Percentiles rank a stretch among this genome's conserved stretches.
Conservation (phyloP, 1,140 invertebrate genomes). For the Onthophagus taurus region DNA sequence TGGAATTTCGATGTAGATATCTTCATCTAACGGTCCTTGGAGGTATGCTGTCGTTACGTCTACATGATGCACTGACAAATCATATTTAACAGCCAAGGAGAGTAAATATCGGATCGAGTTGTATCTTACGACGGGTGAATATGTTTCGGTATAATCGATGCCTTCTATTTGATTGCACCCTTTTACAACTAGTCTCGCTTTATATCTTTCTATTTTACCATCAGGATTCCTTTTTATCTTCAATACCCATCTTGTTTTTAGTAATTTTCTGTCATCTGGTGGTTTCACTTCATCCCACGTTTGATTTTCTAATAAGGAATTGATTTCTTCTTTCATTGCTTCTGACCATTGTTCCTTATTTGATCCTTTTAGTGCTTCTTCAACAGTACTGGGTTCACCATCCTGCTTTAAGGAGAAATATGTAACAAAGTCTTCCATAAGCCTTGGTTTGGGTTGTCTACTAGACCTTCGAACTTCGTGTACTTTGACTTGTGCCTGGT, state of each 20-base stretch:
- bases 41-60: not conserved
- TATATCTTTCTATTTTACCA: conserved; percentile 30
- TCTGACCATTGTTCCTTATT: conserved; percentile 26
- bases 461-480: too few relatives aligned
- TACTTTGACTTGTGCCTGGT: too few relatives aligned
- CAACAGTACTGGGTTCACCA: conserved; percentile 2
- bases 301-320: conserved; percentile 17
- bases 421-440: too few relatives aligned
- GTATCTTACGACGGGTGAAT: conserved; percentile 31
- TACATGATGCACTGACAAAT: not conserved
- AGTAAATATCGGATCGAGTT: conserved; percentile 27
- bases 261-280: conserved; percentile 16
- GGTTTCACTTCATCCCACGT: conserved; percentile 21
- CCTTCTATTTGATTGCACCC: conserved; percentile 32
- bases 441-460: too few relatives aligned
- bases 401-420: too few relatives aligned
- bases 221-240: conserved; percentile 21
- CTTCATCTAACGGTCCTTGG: not conserved
- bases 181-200: conserved; percentile 37
- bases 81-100: conserved; percentile 4
- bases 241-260: conserved; percentile 24
- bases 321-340: conserved; percentile 31
- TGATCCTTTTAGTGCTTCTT: conserved; percentile 18
- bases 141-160: conserved; percentile 36
- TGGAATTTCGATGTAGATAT: conserved; percentile 1